Evolutionary conservation across 2,113 vertebrate genomes (phyloP), one percentile per base, ranked within the genome.

Genomic region (Casuarius casuarius): DNA sequence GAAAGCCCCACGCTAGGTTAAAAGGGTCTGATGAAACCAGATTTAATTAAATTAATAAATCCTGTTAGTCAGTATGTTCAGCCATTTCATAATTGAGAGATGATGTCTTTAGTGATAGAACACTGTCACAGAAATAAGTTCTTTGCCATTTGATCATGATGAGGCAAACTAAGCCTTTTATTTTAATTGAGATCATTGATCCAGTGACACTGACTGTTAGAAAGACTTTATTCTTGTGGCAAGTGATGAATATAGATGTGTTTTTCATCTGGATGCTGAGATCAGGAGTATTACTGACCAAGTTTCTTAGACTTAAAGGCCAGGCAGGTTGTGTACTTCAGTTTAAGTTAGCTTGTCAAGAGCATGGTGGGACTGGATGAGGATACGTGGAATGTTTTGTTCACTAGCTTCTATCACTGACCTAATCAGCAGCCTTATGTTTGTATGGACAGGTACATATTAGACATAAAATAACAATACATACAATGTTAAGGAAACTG

Each of bases 391-490:
- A 28, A 16, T 13, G 23, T 21, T 85, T 85, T 79, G 79, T 75
- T 63, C 35, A 10, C 44, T 42, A 68, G 58, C 49, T 17, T 73
- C 38, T 38, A 26, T 51, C n/a, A 52, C 6, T 22, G 71, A 59
- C 17, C 56, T 59, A 19, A 48, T 38, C 49, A 72, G 49, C 70
- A 72, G n/a, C 48, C 70, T 48, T 79, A 26, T 23, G 31, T 82
- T 89, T 63, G 88, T 29, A 66, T 66, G 92, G 58, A 51, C 29
- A 44, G 68, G 51, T 77, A 84, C 25, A 42, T 59, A 44, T 44
- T 75, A 10, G 80, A 38, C 70, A 95, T 54, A 78, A 63, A 80
- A n/a, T 87, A 86, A 80, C 83, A 71, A 87, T 70, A 87, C 91
- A 91, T 29, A 48, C 11, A 88, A 15, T 48, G 62, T 52, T 94